phyloP scores from a whole-genome alignment of 2,113 vertebrate genomes.

The Chloroceryle aenea region DNA sequence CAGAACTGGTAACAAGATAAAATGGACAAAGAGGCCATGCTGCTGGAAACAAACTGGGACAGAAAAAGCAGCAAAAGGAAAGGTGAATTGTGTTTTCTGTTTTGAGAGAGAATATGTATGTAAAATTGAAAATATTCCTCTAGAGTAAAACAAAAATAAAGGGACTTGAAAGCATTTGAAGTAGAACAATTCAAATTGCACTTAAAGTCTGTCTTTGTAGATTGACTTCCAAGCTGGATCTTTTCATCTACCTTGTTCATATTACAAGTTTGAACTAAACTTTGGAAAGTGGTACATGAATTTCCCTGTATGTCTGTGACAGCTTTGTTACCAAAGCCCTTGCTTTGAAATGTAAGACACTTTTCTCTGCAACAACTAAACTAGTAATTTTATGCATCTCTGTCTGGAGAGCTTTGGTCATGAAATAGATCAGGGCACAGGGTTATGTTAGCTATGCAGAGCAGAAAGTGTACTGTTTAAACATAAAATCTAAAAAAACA shows the following conservation, averaged over 20 bases:
- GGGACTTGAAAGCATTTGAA: not conserved
- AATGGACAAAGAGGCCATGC: not conserved
- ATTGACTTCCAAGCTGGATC: not conserved
- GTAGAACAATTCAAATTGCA: not conserved
- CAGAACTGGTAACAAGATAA: not conserved
- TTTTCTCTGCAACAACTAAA: not conserved
- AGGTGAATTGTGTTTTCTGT: not conserved
- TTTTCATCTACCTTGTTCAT: not conserved
- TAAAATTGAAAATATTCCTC: not conserved
- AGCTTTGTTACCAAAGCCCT: not conserved
- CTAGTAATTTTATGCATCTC: not conserved
- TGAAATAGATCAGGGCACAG: not conserved
- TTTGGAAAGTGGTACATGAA: not conserved
- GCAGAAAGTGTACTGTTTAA: not conserved
- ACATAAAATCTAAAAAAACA: not conserved
- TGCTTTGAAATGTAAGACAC: not conserved
- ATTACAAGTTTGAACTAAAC: not conserved
- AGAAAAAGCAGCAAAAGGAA: not conserved
- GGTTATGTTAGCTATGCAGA: not conserved
- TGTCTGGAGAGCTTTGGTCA: not conserved
- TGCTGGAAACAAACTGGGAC: not conserved
- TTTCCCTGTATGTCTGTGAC: not conserved
- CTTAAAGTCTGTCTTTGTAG: not conserved
- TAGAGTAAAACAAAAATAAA: not conserved
- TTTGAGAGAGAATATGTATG: rapidly evolving